Base-by-base conservation (phyloP, 2,888 invertebrate species). In the Dryomyza anilis region DNA sequence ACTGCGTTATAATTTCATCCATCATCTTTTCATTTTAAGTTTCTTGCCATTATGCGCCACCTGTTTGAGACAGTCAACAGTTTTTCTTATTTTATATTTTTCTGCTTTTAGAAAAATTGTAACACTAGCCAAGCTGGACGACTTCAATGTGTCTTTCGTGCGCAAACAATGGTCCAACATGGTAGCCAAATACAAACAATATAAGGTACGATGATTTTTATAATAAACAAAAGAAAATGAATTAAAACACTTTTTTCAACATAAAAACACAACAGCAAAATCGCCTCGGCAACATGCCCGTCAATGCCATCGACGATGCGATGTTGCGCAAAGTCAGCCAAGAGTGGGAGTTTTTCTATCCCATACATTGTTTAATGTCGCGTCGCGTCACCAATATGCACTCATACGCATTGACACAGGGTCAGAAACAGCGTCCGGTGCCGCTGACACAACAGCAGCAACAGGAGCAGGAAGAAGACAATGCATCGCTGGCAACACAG, bases 321-420 rank as follows among this genome's bases (percentile, higher is more conserved):
- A 60, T 71, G 45, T 68, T 73, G 16, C 68, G 69, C n/a, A 72
- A 73, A 67, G 71, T 75, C 43, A 73, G 71, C 63, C 73, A 77
- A 57, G 82, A 82, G 58, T 81, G 82, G 82, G 81, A 81, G 59
- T 80, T 78, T 67, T 81, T 81, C 50, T 74, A 76, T n/a, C 71
- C 74, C 5, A 79, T 81, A 12, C 81, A 81, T 50, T 70, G 71
- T 3, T 82, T 77, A 30, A 81, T 81, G 81, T 77, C 77, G n/a
- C 78, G 76, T 19, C 78, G 78, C 59, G 76, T 80, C 10, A 76
- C 77, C 14, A 80, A 81, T 67, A 69, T 82, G 57, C 81, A 81
- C 64, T 82, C 81, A 55, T 81, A 81, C 46, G 81, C 81, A 0
- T 72, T 80, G 14, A 76, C 69, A 29, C 71, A 67, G 56, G 63